Base-by-base conservation (phyloP, 2,113 vertebrate genomes). In the Gallinago media region DNA sequence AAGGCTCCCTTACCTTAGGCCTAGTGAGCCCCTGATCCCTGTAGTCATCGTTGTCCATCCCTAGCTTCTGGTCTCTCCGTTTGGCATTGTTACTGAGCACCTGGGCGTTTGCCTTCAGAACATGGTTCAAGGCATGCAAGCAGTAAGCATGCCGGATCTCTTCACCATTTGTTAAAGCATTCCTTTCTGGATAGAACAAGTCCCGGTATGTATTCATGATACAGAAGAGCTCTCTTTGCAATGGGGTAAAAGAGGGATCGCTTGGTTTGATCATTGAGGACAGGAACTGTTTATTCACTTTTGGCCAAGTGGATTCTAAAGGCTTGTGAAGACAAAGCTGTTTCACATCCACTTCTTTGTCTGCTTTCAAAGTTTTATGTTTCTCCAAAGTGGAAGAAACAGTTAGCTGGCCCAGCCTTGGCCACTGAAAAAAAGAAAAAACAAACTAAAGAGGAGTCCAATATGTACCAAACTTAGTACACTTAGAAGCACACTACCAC, bases 1-100 rank as follows among this genome's bases (percentile, higher is more conserved):
- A 1, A 46, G 71, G 55, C 34, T 55, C 62, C 56, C 92, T 96
- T 92, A 99, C 99, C 99, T 99, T 99, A 21, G 99, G 99, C 59
- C 99, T 98, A 8, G 99, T 99, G 54, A 99, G 98, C 8, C 99
- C 99, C 74, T 99, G 99, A 94, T 99, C 99, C 92, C 99, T 97
- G 96, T 98, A 98, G 75, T 99, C 98, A 4, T 99, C 99, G 0
- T 86, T 94, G 34, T 98, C 98, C 19, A 78, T 26, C 2, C 96
- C 96, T 4, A 85, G 74, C 70, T 98, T 98, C 62, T 75, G 97
- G 79, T 98, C 98, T 73, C 98, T 98, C 9, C 98, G 97, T 68
- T 92, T 97, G 44, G 98, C 91, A 12, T 99, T 99, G 96, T 99
- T 99, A 92, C 93, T 96, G 52, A 99, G 98, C 55, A 99, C 99